Conservation (phyloP, 2,797 vertebrate species). For the Danionella dracula region DNA sequence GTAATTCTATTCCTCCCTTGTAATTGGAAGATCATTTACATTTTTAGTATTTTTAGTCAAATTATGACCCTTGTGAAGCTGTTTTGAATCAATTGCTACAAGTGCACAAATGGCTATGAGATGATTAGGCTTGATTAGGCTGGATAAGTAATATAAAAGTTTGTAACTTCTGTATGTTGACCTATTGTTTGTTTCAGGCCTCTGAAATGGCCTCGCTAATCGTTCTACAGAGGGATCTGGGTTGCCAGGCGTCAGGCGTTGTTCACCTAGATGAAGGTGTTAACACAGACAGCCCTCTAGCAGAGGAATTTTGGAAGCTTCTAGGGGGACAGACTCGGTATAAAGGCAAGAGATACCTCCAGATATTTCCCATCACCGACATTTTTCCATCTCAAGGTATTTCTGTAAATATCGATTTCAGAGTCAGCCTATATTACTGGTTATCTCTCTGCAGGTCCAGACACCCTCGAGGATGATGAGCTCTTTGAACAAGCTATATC, state of each 20-base stretch:
- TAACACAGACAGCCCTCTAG: conserved; percentile 55
- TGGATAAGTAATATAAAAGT: too few species aligned
- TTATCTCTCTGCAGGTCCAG: conserved; percentile 42
- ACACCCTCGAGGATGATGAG: conserved; percentile 70
- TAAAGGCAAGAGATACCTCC: conserved; percentile 55
- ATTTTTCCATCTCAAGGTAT: too few species aligned
- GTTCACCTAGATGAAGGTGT: conserved; percentile 68
- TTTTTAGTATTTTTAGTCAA: too few species aligned
- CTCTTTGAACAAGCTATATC: conserved; percentile 64
- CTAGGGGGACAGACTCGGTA: conserved; percentile 66
- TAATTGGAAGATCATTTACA: too few species aligned
- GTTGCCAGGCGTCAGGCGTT: conserved; percentile 62
- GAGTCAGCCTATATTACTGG: too few species aligned
- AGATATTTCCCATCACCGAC: neutral
- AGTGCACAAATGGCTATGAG: too few species aligned
- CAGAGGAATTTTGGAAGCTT: conserved; percentile 70
- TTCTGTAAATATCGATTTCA: too few species aligned
- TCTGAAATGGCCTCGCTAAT: conserved; percentile 59
- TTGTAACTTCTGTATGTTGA: too few species aligned
- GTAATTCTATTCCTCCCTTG: too few species aligned
- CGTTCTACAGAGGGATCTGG: conserved; percentile 62
- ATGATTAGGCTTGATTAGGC: too few species aligned
- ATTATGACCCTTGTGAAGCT: too few species aligned
- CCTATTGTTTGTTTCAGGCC: conserved; percentile 51
- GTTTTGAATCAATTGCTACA: too few species aligned